phyloP scores from a whole-genome alignment of 2,113 vertebrate species.

The Ptilorrhoa leucosticta region DNA sequence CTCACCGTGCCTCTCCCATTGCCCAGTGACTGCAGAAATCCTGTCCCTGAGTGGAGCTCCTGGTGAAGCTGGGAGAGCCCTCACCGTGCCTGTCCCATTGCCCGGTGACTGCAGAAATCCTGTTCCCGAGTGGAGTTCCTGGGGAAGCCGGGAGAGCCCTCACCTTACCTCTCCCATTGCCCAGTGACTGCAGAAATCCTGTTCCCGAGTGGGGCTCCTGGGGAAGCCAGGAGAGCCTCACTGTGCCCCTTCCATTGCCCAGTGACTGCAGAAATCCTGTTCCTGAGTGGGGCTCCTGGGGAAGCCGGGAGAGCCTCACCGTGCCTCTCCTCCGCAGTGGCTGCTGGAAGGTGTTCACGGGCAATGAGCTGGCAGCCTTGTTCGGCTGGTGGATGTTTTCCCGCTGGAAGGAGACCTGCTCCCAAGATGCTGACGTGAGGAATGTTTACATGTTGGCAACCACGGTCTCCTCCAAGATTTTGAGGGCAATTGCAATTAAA shows the following conservation, averaged over 20 bases:
- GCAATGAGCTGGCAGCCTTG: slow-evolving; percentile 90
- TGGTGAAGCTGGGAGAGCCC: too few species aligned
- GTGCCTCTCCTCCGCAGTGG: slow-evolving; percentile 59
- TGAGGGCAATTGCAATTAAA: slow-evolving; percentile 81
- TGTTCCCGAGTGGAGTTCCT: neutral
- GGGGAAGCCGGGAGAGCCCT: neutral
- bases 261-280: neutral
- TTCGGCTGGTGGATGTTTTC: slow-evolving; percentile 97
- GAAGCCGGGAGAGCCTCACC: neutral
- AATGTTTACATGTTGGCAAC: slow-evolving; percentile 89
- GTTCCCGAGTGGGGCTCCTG: neutral
- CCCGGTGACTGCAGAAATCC: accelerated
- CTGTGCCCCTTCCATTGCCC: neutral
- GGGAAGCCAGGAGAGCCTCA: neutral
- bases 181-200: neutral
- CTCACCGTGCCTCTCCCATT: too few species aligned
- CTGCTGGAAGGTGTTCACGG: slow-evolving; percentile 90
- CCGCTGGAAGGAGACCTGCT: slow-evolving; percentile 78
- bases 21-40: too few species aligned
- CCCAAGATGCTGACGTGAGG: slow-evolving; percentile 65
- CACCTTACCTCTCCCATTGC: neutral
- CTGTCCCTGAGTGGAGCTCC: too few species aligned
- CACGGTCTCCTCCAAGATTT: slow-evolving; percentile 91
- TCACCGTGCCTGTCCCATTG: too few species aligned
- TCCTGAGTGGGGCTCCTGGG: neutral